phyloP scores from a whole-genome alignment of 2,797 vertebrate genomes.

The Decapterus maruadsi region DNA sequence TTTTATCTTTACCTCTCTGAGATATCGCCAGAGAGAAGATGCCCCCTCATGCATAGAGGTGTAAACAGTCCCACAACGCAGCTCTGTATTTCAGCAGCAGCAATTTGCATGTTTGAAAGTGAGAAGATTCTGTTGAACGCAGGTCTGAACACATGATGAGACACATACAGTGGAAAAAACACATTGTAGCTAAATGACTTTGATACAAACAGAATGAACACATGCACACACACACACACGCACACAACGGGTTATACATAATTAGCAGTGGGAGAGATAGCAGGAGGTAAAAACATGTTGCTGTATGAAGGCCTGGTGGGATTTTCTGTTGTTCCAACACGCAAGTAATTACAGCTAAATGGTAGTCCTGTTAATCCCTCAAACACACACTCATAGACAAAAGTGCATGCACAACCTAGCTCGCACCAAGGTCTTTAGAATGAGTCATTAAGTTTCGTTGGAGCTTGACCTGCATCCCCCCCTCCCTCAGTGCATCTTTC shows the following conservation, averaged over 20 bases:
- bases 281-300: constrained; percentile 58
- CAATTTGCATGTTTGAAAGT: constrained; percentile 40
- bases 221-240: constrained; percentile 15
- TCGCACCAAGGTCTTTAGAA: constrained; percentile 51
- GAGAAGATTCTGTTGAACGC: constrained; percentile 28
- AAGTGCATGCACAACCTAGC: constrained; percentile 21
- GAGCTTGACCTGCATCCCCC: constrained; percentile 58
- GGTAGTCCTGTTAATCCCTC: constrained; percentile 73
- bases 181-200: constrained; percentile 19
- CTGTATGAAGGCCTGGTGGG: constrained; percentile 69
- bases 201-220: constrained; percentile 31
- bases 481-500: constrained; percentile 26
- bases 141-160: constrained; percentile 20
- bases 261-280: constrained; percentile 63
- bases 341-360: constrained; percentile 82
- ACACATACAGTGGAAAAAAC: constrained; percentile 16
- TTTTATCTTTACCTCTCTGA: constrained; percentile 54
- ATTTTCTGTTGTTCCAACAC: constrained; percentile 76
- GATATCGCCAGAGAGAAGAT: constrained; percentile 43
- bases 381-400: constrained; percentile 47
- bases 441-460: constrained; percentile 56
- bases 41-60: constrained; percentile 46
- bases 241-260: constrained; percentile 51
- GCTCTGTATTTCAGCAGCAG: constrained; percentile 21
- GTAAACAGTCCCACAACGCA: constrained; percentile 47